phyloP scores from a whole-genome alignment of 2,797 vertebrate genomes.

The Chanos chanos region DNA sequence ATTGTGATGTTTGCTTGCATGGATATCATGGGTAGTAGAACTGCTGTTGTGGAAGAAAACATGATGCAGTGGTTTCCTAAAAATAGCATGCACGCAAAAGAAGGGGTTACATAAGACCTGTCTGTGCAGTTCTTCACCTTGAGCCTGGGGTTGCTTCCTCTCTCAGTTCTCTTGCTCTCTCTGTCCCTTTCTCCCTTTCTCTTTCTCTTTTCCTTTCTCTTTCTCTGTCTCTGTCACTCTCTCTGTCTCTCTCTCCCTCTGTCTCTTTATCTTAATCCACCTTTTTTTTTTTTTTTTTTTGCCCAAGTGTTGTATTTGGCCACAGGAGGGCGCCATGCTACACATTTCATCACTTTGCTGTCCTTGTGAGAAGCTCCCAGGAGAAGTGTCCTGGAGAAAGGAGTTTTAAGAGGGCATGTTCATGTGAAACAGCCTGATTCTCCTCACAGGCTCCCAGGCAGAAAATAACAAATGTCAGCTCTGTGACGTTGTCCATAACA shows the following conservation, averaged over 20 bases:
- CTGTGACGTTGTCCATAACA: too few species aligned
- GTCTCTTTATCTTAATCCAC: neutral
- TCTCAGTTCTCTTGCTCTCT: conserved; percentile 16
- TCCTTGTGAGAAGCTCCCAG: too few species aligned
- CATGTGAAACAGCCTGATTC: too few species aligned
- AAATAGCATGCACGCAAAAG: conserved; percentile 58
- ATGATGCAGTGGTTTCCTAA: conserved; percentile 58
- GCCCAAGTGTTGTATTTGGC: conserved; percentile 6
- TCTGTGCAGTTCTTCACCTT: conserved; percentile 68
- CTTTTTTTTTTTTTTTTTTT: conserved; percentile 12
- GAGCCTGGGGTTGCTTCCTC: conserved; percentile 50
- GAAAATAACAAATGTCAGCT: too few species aligned
- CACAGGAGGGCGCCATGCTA: conserved; percentile 30
- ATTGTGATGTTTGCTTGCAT: too few species aligned
- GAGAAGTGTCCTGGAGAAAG: too few species aligned
- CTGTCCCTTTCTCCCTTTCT: conserved; percentile 16
- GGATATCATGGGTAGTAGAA: too few species aligned
- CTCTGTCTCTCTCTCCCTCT: neutral
- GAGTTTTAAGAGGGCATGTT: neutral
- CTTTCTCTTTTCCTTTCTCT: neutral
- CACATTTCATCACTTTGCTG: neutral
- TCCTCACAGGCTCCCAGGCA: too few species aligned
- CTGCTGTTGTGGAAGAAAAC: conserved; percentile 38
- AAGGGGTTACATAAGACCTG: conserved; percentile 67
- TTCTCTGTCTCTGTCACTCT: neutral